These are phyloP conservation scores for Himalopsyche phryganea DNA, from an alignment of 1,140 invertebrate species.

Conservation along the genomic window DNA sequence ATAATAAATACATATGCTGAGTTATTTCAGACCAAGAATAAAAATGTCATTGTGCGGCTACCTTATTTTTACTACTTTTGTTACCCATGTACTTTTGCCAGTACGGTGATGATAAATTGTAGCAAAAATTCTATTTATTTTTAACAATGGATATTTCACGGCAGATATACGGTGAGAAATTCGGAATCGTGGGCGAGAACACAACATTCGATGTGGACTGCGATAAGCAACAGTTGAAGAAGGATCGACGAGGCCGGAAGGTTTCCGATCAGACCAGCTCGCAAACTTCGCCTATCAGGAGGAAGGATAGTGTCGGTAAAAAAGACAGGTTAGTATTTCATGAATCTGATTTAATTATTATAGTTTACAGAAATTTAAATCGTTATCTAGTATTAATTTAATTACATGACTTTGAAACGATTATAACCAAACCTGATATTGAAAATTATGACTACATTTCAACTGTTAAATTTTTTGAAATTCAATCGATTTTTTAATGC, in stretches of 20 bases:
- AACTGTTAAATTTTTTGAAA: too few species aligned
- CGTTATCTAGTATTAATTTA: neutral
- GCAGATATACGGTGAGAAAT: conserved; percentile 81
- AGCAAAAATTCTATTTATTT: neutral
- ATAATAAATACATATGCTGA: too few species aligned
- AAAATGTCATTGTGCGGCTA: too few species aligned
- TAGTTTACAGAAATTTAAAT: too few species aligned
- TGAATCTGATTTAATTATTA: too few species aligned
- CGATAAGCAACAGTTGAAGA: conserved; percentile 54
- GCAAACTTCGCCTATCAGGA: conserved; percentile 68
- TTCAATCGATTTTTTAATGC: too few species aligned
- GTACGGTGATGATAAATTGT: neutral
- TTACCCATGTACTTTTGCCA: neutral
- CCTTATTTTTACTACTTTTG: too few species aligned
- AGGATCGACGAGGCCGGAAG: conserved; percentile 58
- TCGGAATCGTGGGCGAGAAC: conserved; percentile 63
- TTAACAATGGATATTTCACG: neutral
- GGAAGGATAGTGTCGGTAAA: conserved; percentile 71
- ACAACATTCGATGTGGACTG: conserved; percentile 49
- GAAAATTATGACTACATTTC: neutral
- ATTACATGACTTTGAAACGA: too few species aligned
- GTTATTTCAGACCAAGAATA: too few species aligned
- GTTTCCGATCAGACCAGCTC: conserved; percentile 72
- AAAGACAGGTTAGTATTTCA: conserved; percentile 61
- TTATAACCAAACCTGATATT: too few species aligned